phyloP scores from a whole-genome alignment of 1,140 invertebrate species.

The Cherax quadricarinatus region DNA sequence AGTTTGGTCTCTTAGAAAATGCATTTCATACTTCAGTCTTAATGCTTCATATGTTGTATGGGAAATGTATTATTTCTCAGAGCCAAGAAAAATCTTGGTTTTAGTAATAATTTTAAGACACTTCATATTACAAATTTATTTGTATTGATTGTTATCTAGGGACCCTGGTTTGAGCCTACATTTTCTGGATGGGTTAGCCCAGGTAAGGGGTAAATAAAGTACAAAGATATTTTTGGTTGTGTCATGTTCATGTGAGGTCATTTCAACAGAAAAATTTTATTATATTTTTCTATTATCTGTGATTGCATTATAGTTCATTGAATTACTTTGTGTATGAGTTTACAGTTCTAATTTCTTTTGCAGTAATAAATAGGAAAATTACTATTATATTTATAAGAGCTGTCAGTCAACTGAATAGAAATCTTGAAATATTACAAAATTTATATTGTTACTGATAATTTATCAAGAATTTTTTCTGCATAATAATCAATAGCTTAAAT shows the following conservation, averaged over 20 bases:
- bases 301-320: slow-evolving; percentile 6
- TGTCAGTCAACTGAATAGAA: too few species aligned
- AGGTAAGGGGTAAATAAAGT: slow-evolving; percentile 4
- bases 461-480: neutral
- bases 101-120: neutral
- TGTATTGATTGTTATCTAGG: neutral
- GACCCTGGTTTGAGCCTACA: neutral
- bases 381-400: neutral
- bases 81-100: neutral
- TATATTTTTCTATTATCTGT: slow-evolving; percentile 42
- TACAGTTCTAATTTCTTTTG: neutral
- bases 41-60: neutral
- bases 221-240: slow-evolving; percentile 25
- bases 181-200: neutral
- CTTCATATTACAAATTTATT: neutral
- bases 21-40: neutral
- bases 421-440: neutral
- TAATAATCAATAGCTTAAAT: slow-evolving; percentile 6
- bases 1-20: neutral
- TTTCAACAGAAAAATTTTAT: neutral
- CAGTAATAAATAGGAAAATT: neutral
- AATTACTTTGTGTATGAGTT: slow-evolving; percentile 17
- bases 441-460: neutral
- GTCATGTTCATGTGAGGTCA: neutral
- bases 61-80: neutral